Percentiles rank a stretch among this genome's conserved stretches.
Evolutionary conservation across 2,888 invertebrate species (phyloP).

Genomic region (Lypha dubia): DNA sequence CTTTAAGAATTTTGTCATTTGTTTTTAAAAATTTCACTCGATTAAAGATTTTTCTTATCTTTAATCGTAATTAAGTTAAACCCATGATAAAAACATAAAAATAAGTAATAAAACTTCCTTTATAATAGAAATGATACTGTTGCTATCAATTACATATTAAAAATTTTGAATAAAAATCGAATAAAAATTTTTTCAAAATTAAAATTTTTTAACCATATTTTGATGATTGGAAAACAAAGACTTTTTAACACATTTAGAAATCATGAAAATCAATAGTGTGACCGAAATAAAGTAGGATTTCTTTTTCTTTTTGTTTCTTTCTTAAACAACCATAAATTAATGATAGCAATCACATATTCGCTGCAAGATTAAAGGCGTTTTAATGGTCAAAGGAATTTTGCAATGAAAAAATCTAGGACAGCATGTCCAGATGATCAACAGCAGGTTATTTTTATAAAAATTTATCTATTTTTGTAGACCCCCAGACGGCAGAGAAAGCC

Average conservation of each 20-base stretch:
- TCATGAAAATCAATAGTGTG: too few species aligned
- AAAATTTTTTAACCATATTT: background rate
- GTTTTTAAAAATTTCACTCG: too few species aligned
- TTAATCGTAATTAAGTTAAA: background rate
- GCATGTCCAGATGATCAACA: conserved; percentile 9
- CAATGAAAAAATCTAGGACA: conserved; percentile 20
- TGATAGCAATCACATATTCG: too few species aligned
- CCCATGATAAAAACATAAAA: background rate
- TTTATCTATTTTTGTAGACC: conserved; percentile 31
- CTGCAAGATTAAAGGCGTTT: too few species aligned
- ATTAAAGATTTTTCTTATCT: background rate
- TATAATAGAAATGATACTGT: background rate
- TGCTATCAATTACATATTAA: background rate
- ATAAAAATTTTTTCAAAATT: background rate
- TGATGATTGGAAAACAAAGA: too few species aligned
- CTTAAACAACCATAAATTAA: too few species aligned
- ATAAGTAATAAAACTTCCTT: background rate
- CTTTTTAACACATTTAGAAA: too few species aligned
- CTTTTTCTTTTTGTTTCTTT: too few species aligned
- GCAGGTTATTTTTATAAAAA: conserved; percentile 7
- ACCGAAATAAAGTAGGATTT: too few species aligned
- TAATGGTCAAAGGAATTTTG: background rate
- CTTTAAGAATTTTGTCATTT: too few species aligned
- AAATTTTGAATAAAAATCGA: background rate
- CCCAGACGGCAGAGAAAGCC: conserved; percentile 25